phyloP scores from a whole-genome alignment of 1,140 invertebrate genomes.

The Carcinoscorpius rotundicauda region DNA sequence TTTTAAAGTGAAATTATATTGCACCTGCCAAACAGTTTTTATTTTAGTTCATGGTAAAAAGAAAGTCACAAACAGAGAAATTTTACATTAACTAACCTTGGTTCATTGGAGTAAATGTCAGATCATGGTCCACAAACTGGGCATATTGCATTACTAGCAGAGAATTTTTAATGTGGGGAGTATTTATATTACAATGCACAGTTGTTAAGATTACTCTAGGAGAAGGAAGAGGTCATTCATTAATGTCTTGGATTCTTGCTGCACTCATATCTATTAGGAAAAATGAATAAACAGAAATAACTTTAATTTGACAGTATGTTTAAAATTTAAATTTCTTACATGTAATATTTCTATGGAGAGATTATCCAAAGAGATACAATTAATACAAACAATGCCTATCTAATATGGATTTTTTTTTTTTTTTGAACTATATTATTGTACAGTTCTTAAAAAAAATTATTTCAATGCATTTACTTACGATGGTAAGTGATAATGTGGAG shows the following conservation, averaged over 20 bases:
- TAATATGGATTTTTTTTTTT: no score
- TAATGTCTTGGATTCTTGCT: constrained; percentile 55
- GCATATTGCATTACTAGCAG: constrained; percentile 61
- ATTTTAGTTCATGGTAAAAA: no score
- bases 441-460: no score
- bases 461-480: constrained; percentile 35
- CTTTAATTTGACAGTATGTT: no score
- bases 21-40: no score
- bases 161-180: constrained; percentile 72
- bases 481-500: constrained; percentile 82
- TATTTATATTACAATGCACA: constrained; percentile 77
- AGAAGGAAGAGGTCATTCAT: constrained; percentile 59
- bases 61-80: background rate
- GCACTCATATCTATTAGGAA: constrained; percentile 48
- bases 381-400: no score
- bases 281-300: background rate
- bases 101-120: constrained; percentile 43
- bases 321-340: no score
- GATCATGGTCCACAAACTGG: constrained; percentile 42
- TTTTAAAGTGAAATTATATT: no score
- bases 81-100: constrained; percentile 3
- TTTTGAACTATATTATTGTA: no score
- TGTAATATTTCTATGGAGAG: no score
- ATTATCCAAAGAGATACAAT: no score
- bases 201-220: constrained; percentile 69